Conservation (phyloP, 2,113 vertebrate species). For the Motacilla alba region DNA sequence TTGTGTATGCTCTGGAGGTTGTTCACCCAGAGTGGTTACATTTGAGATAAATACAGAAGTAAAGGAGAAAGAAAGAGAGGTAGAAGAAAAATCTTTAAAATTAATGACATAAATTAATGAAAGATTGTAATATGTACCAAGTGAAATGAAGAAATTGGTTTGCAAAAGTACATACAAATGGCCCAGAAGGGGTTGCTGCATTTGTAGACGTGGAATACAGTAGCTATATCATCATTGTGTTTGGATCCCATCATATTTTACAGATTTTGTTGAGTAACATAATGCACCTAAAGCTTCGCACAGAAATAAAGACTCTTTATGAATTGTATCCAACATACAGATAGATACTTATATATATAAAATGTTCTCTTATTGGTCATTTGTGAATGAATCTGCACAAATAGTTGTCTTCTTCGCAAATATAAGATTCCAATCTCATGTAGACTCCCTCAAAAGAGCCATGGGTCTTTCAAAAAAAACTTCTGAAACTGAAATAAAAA, state of each 20-base stretch:
- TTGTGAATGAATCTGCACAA: background rate
- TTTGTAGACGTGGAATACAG: background rate
- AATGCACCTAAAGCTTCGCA: background rate
- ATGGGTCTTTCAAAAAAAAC: background rate
- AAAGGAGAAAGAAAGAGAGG: background rate
- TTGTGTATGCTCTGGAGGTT: background rate
- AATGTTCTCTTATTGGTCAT: background rate
- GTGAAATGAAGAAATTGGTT: background rate
- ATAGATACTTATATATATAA: background rate
- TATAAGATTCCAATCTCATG: background rate
- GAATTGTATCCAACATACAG: background rate
- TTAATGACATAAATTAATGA: background rate
- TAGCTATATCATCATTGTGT: background rate
- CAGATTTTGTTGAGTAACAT: background rate
- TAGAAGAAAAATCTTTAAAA: background rate
- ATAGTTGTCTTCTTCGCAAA: background rate
- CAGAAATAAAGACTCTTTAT: background rate
- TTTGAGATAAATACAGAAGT: background rate
- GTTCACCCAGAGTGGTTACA: background rate
- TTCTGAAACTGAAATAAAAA: background rate
- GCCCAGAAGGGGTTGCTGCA: background rate
- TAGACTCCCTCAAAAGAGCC: background rate
- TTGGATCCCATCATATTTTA: background rate
- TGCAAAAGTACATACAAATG: background rate
- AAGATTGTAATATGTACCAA: background rate